Base-by-base conservation (phyloP, 2,113 vertebrate species). In the Rhodinocichla rosea region DNA sequence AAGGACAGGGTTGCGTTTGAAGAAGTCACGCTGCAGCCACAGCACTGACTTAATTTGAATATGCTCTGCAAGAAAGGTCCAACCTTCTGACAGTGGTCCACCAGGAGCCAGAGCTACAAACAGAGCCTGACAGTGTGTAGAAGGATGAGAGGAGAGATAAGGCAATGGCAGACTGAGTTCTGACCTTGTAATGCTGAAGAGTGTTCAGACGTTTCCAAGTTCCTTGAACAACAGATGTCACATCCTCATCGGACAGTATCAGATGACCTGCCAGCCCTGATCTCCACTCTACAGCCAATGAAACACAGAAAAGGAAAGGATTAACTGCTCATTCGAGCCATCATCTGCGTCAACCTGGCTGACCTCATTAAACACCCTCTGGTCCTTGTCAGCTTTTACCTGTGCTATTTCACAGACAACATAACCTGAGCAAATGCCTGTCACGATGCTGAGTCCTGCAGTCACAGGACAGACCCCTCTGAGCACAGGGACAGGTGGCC, bases 201-300 rank as follows among this genome's bases (percentile, higher is more conserved):
- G 99, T 99, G 95, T 99, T 99, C 53, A 99, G 98, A 17, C 99
- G 98, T 83, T 99, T 99, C 99, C 99, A 99, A 75, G 98, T 98
- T 64, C 99, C 99, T 96, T 99, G 99, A 53, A 99, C 97, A 60
- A 99, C 99, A 23, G 99, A 99, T 0, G 99, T 99, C 94, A 99
- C 97, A 57, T 99, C 99, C 94, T 99, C 99, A 21, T 99, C 99
- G 0, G 99, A 99, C 78, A 99, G 98, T 92, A 99, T 99, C 83
- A 99, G 99, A 70, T 99, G 99, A 60, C 99, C 99, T 0, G 99
- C 99, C 39, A 99, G 98, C 20, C 99, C 99, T 24, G 99, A 99
- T 90, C 99, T 97, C 99, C 99, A 99, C 94, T 99, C 99, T 99
- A 88, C 76, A 93, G 87, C 11, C 94, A 67, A 57, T 64, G 40